Evolutionary conservation across 2,888 invertebrate species (phyloP).

Genomic region (Phytoseiulus persimilis): DNA sequence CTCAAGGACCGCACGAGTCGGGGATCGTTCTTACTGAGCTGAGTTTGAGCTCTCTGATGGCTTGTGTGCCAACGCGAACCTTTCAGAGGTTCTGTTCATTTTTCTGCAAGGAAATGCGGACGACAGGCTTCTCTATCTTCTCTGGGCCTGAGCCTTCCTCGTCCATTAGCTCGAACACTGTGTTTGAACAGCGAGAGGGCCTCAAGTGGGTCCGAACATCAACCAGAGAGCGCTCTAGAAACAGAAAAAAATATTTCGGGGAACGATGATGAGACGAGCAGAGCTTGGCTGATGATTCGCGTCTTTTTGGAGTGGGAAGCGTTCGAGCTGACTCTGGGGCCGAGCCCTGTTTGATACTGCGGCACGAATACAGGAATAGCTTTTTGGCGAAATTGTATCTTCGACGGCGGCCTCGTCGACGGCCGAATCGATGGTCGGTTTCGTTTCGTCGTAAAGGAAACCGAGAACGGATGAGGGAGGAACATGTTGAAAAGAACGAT

Average conservation of each 20-base stretch:
- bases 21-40: neutral
- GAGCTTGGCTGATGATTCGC: neutral
- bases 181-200: neutral
- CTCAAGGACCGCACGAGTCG: neutral
- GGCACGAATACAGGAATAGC: neutral
- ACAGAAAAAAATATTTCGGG: neutral
- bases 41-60: neutral
- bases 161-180: neutral
- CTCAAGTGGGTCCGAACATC: neutral
- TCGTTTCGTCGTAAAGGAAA: neutral
- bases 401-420: neutral
- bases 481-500: slow-evolving; percentile 5
- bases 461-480: neutral
- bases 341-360: neutral
- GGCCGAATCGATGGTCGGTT: neutral
- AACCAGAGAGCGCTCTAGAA: neutral
- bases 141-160: neutral
- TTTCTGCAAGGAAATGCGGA: neutral
- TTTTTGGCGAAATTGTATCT: neutral
- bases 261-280: neutral
- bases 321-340: neutral
- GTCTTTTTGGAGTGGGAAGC: neutral
- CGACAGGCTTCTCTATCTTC: neutral
- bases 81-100: neutral
- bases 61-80: neutral